Evolutionary conservation across 1,140 invertebrate genomes (phyloP).

Genomic region (fruit fly (Drosophila melanogaster)): DNA sequence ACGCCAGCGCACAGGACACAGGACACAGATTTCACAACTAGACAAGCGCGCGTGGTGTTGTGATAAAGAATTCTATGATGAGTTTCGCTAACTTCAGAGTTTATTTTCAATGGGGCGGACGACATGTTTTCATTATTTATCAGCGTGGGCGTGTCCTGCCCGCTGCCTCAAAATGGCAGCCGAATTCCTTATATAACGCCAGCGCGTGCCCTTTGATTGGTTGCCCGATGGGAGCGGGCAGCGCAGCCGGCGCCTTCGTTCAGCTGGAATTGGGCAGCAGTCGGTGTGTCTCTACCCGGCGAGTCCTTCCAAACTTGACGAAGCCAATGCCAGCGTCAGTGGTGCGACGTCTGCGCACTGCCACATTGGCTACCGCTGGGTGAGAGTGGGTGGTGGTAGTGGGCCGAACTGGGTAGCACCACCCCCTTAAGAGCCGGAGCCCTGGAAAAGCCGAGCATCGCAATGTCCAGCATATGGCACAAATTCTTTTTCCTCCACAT

Average conservation of each 20-base stretch:
- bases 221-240: conserved; percentile 14
- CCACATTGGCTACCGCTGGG: not conserved
- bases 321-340: conserved; percentile 67
- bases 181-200: conserved; percentile 55
- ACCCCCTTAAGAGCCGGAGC: not conserved
- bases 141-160: conserved; percentile 71
- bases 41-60: conserved; percentile 83
- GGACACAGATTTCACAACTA: conserved; percentile 82
- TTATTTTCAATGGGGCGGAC: conserved; percentile 84
- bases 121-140: conserved; percentile 84
- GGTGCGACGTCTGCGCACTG: conserved; percentile 64
- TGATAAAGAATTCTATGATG: conserved; percentile 85
- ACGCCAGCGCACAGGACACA: conserved; percentile 65
- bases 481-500: conserved; percentile 58
- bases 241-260: conserved; percentile 64
- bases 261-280: conserved; percentile 74
- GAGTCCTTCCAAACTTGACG: conserved; percentile 63
- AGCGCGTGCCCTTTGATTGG: conserved; percentile 47
- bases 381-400: not conserved
- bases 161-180: conserved; percentile 70
- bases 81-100: conserved; percentile 84
- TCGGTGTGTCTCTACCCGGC: conserved; percentile 49
- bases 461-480: conserved; percentile 74
- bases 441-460: conserved; percentile 46
- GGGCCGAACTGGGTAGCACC: not conserved